Evolutionary conservation across 2,113 vertebrate genomes (phyloP), one percentile per base, ranked within the genome.

Genomic region (Megaptera novaeangliae): DNA sequence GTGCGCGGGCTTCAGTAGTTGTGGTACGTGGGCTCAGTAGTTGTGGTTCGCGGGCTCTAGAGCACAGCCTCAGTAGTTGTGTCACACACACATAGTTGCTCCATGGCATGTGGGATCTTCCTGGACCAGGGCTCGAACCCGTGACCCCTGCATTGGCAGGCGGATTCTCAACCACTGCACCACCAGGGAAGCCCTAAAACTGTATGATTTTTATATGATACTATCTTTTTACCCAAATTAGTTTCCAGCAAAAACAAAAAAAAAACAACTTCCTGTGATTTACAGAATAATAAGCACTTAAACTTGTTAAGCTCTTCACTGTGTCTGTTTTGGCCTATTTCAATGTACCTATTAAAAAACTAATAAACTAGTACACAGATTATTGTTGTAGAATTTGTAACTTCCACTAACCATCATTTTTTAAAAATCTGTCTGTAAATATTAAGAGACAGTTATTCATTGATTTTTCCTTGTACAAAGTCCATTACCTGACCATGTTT

Each of bases 401-500:
- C 89, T 94, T 89, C 49, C 82, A 89, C 41, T 46, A 84, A 64
- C 44, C 29, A 68, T 17, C 11, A 69, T 78, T 59, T 95, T 80
- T 55, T 21, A 4, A 8, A 52, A 80, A 93, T 64, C 61, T 44
- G 55, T 68, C 52, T 86, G 46, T 66, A 95, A 96, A 92, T 86
- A 95, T 44, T 64, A 63, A 86, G 20, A 91, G 20, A 78, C 36
- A 57, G 72, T 59, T 84, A 87, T 68, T 94, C 69, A 95, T 91
- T 7, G 69, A 93, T 91, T 95, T 91, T 25, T 85, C 23, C 31
- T 86, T 46, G 68, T 7, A 69, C 36, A 64, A 36, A 93, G 25
- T 78, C 72, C 66, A 91, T 75, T 86, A 92, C 20, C 82, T 97
- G 39, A 96, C 71, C 27, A n/a, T 55, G 27, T 89, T 95, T 83